Percentiles rank a stretch among this genome's conserved stretches.
phyloP scores from a whole-genome alignment of 2,113 vertebrate genomes.

The Haplochromis vanheusdeni region DNA sequence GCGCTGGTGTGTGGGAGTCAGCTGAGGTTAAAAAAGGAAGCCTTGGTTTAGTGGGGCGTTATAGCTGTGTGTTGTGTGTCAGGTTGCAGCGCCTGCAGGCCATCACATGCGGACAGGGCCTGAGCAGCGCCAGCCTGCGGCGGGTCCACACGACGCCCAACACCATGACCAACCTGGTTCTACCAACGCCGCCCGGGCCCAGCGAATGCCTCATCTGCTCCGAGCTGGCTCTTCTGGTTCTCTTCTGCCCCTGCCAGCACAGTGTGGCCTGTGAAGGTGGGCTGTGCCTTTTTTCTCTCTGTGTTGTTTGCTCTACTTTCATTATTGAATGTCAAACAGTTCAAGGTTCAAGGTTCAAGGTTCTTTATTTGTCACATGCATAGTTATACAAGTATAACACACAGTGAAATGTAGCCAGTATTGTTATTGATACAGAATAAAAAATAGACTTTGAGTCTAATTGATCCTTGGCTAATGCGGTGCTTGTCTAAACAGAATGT shows the following conservation, averaged over 20 bases:
- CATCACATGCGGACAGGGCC: constrained; percentile 65
- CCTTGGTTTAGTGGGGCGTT: neutral
- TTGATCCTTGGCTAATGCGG: neutral
- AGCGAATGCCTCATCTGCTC: constrained; percentile 98
- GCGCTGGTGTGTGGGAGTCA: neutral
- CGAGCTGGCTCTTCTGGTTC: constrained; percentile 86
- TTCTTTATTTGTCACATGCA: no score
- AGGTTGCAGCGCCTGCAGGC: constrained; percentile 80
- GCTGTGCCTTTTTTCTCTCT: neutral
- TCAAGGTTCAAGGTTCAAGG: no score
- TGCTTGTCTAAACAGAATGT: constrained; percentile 76
- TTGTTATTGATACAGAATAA: neutral
- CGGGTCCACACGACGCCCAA: constrained; percentile 85
- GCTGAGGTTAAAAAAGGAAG: neutral
- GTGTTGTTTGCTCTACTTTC: neutral
- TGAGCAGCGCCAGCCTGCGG: constrained; percentile 76
- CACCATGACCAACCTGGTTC: constrained; percentile 91
- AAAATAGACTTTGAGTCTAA: neutral
- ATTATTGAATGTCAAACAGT: neutral
- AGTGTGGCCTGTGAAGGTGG: constrained; percentile 94
- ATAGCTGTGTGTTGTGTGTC: neutral
- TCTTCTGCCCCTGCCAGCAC: constrained; percentile 94
- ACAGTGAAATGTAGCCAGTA: no score
- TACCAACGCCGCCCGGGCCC: constrained; percentile 70
- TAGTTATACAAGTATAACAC: no score